phyloP scores from a whole-genome alignment of 1,140 invertebrate species.

The Megalonaias nervosa region DNA sequence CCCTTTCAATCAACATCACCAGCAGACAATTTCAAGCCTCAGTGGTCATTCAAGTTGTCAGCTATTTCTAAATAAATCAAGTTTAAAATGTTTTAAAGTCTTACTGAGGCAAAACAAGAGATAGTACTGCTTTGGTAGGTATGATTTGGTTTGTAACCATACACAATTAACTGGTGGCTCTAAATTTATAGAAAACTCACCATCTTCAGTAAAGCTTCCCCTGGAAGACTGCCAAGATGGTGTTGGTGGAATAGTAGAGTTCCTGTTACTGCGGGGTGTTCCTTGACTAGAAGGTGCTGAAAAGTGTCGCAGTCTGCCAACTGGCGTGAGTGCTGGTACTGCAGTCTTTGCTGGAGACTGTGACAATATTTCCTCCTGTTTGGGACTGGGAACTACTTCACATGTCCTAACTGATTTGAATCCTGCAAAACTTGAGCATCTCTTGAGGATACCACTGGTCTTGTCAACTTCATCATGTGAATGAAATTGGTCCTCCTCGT shows the following conservation, averaged over 20 bases:
- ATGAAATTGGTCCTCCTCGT: too few species aligned
- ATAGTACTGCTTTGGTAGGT: too few species aligned
- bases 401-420: conserved; percentile 32
- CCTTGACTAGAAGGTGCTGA: conserved; percentile 60
- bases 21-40: too few species aligned
- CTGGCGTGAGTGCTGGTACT: conserved; percentile 1
- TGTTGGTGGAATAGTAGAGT: conserved; percentile 59
- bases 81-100: too few species aligned
- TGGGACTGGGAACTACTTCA: conserved; percentile 14
- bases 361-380: not conserved
- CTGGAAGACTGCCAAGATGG: conserved; percentile 61
- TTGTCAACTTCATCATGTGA: too few species aligned
- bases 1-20: too few species aligned
- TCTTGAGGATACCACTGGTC: conserved; percentile 31
- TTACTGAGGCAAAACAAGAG: too few species aligned
- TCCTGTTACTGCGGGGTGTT: conserved; percentile 44
- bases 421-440: conserved; percentile 62
- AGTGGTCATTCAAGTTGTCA: too few species aligned
- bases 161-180: too few species aligned
- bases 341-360: conserved; percentile 15
- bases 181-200: conserved; percentile 23
- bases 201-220: conserved; percentile 63
- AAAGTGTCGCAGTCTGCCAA: conserved; percentile 51
- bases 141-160: too few species aligned
- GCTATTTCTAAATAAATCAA: too few species aligned